Percentiles rank a stretch among this genome's conserved stretches.
Conservation (phyloP, 2,113 vertebrate species). For the Cinclus mexicanus region DNA sequence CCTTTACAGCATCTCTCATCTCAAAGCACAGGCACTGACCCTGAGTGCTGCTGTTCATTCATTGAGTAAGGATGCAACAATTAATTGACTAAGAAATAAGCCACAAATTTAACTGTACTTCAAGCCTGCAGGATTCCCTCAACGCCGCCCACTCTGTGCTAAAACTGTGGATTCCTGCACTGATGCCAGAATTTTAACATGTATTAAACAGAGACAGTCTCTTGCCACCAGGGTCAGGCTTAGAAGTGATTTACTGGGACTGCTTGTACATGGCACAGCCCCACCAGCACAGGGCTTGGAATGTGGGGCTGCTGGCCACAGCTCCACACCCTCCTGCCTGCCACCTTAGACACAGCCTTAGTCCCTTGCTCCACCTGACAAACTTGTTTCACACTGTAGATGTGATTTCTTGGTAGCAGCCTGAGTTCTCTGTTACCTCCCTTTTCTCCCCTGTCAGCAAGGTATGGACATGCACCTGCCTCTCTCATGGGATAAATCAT, state of each 20-base stretch:
- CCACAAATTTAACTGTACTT: not conserved
- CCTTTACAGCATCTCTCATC: not conserved
- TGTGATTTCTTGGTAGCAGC: not conserved
- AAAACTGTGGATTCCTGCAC: not conserved
- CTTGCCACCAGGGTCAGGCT: not conserved
- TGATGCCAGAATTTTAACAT: not conserved
- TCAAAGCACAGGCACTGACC: not conserved
- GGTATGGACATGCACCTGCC: accelerated
- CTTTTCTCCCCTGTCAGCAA: not conserved
- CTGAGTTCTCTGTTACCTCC: not conserved
- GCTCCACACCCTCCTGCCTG: not conserved
- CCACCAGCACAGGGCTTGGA: accelerated
- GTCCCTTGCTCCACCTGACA: not conserved
- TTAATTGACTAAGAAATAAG: not conserved
- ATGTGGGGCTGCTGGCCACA: accelerated
- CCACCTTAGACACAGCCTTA: not conserved
- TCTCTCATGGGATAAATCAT: not conserved
- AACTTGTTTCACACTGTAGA: not conserved
- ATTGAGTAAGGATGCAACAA: not conserved
- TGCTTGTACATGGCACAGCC: not conserved
- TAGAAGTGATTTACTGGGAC: accelerated
- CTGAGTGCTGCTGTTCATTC: not conserved
- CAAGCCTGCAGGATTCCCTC: not conserved
- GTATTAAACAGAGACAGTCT: not conserved
- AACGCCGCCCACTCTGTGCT: accelerated